Evolutionary conservation across 2,888 invertebrate species (phyloP).

Genomic region (Drosophila diplacantha): DNA sequence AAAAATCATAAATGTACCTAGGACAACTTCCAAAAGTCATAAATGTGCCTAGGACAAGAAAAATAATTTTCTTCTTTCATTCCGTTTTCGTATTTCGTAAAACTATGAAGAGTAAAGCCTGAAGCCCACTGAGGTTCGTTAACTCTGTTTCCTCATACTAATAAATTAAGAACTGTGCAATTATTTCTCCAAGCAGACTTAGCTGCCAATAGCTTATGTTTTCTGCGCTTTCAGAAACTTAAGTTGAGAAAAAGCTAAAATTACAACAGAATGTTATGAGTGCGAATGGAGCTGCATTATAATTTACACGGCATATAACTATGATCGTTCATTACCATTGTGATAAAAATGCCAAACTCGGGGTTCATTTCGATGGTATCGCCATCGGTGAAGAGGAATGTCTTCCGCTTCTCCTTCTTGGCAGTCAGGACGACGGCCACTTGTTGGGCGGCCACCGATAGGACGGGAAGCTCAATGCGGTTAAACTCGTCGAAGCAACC

Average conservation of each 20-base stretch:
- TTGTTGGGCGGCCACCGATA: constrained; percentile 97
- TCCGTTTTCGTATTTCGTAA: no score
- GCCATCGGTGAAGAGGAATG: constrained; percentile 95
- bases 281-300: background rate
- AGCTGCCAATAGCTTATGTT: background rate
- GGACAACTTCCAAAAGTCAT: no score
- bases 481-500: constrained; percentile 99
- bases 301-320: background rate
- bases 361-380: constrained; percentile 94
- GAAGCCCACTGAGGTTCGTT: background rate
- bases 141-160: no score
- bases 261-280: constrained; percentile 4
- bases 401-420: constrained; percentile 94
- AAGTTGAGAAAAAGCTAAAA: background rate
- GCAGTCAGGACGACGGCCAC: constrained; percentile 94
- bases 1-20: background rate
- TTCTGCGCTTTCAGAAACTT: constrained; percentile 11
- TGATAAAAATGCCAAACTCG: constrained; percentile 97
- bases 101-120: background rate
- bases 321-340: constrained; percentile 85
- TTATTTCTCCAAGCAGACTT: background rate
- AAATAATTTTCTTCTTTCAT: no score
- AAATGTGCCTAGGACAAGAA: background rate
- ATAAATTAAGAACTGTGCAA: background rate
- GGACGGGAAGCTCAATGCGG: constrained; percentile 93